Evolutionary conservation across 2,888 invertebrate genomes (phyloP).

Genomic region (Tipula vernalis): DNA sequence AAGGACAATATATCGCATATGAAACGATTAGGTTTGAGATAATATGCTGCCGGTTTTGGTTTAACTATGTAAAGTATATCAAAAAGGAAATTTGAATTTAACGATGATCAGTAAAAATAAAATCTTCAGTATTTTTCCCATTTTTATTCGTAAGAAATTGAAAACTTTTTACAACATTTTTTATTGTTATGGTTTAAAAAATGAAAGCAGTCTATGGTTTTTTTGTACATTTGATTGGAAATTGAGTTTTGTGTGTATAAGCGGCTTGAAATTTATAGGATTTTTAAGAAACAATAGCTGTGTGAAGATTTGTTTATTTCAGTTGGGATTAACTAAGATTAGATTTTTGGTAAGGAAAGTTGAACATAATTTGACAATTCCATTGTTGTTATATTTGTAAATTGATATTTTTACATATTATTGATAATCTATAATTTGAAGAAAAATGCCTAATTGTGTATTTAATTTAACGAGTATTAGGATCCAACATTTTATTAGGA

Average conservation of each 20-base stretch:
- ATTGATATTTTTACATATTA: too few relatives aligned
- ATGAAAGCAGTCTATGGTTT: background rate
- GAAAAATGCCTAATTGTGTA: too few relatives aligned
- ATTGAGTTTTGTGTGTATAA: background rate
- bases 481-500: too few relatives aligned
- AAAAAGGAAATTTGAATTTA: background rate
- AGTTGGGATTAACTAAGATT: too few relatives aligned
- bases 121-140: background rate
- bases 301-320: too few relatives aligned
- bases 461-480: too few relatives aligned
- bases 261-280: background rate
- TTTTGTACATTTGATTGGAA: background rate
- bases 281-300: background rate
- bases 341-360: too few relatives aligned
- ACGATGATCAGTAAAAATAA: background rate
- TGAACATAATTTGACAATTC: too few relatives aligned
- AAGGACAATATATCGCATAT: background rate
- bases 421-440: too few relatives aligned
- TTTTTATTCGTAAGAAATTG: background rate
- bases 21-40: background rate
- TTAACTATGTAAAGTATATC: background rate
- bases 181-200: background rate
- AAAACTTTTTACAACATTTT: background rate
- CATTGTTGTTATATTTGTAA: too few relatives aligned
- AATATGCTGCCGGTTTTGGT: background rate